Conservation (phyloP, 2,113 vertebrate species). For the Gobiocypris rarus region DNA sequence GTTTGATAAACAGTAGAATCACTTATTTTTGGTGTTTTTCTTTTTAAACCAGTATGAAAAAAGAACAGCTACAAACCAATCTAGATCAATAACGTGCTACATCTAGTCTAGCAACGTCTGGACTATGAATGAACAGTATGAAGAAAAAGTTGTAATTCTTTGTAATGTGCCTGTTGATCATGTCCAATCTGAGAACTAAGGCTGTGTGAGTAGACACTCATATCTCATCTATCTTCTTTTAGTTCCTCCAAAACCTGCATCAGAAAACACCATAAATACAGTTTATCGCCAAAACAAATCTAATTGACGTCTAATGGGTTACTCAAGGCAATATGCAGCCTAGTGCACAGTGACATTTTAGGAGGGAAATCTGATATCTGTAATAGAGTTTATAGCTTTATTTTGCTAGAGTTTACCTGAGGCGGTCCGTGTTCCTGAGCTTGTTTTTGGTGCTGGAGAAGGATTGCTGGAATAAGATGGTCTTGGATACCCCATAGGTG, state of each 20-base stretch:
- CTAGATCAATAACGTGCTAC: neutral
- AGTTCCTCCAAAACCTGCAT: slow-evolving; percentile 76
- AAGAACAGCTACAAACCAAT: neutral
- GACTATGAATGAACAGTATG: neutral
- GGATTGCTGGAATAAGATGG: slow-evolving; percentile 25
- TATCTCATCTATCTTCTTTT: slow-evolving; percentile 69
- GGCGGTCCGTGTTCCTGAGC: slow-evolving; percentile 72
- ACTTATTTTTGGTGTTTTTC: neutral
- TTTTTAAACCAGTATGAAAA: neutral
- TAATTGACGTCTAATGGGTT: neutral
- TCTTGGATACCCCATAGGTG: slow-evolving; percentile 28
- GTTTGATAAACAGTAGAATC: neutral
- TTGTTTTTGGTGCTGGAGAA: slow-evolving; percentile 48
- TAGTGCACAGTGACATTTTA: neutral
- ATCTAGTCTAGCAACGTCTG: neutral
- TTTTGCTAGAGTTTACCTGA: slow-evolving; percentile 67
- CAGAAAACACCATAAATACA: neutral
- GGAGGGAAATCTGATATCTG: neutral
- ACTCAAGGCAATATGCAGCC: neutral
- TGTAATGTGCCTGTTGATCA: neutral
- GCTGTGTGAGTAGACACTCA: too few species aligned
- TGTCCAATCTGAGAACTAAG: neutral
- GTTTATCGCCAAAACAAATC: neutral
- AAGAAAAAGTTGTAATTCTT: neutral
- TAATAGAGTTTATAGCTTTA: neutral